Evolutionary conservation across 2,113 vertebrate genomes (phyloP).

Genomic region (Lepisosteus oculatus): DNA sequence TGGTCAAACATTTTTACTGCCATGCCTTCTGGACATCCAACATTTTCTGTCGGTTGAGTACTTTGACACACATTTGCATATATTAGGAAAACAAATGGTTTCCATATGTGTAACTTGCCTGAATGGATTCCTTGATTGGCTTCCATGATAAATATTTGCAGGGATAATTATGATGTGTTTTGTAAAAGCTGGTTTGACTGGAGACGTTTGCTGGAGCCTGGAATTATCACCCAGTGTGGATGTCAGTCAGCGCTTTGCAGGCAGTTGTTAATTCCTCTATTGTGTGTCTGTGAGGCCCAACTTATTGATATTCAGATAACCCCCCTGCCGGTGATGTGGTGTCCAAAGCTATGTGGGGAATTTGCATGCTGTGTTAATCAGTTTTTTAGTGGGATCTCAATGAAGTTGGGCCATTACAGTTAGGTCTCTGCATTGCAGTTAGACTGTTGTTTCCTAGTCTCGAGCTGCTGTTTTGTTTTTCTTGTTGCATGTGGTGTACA

Average conservation of each 20-base stretch:
- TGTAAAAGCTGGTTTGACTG: background rate
- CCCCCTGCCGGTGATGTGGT: background rate
- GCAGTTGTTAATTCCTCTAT: slow-evolving; percentile 13
- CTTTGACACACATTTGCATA: slow-evolving; percentile 25
- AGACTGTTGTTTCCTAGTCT: too few relatives aligned
- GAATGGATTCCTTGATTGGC: background rate
- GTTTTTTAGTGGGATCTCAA: slow-evolving; percentile 10
- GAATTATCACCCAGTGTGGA: background rate
- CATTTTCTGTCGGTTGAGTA: slow-evolving; percentile 15
- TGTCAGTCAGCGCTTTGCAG: background rate
- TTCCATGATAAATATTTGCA: slow-evolving; percentile 33
- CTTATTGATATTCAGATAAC: slow-evolving; percentile 24
- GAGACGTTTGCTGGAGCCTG: background rate
- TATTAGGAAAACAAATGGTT: slow-evolving; percentile 28
- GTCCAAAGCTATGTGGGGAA: slow-evolving; percentile 19
- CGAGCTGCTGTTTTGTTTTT: too few relatives aligned
- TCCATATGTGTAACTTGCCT: slow-evolving; percentile 25
- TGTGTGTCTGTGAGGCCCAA: slow-evolving; percentile 10
- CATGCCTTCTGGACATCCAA: slow-evolving; percentile 18
- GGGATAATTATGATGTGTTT: slow-evolving; percentile 9
- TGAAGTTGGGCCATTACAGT: background rate
- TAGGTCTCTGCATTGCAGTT: background rate
- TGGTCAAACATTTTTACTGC: background rate
- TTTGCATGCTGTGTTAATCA: slow-evolving; percentile 17
- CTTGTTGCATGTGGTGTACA: too few relatives aligned